These are phyloP conservation scores for Scomber colias DNA, from an alignment of 2,113 vertebrate genomes.

Conservation along the genomic window DNA sequence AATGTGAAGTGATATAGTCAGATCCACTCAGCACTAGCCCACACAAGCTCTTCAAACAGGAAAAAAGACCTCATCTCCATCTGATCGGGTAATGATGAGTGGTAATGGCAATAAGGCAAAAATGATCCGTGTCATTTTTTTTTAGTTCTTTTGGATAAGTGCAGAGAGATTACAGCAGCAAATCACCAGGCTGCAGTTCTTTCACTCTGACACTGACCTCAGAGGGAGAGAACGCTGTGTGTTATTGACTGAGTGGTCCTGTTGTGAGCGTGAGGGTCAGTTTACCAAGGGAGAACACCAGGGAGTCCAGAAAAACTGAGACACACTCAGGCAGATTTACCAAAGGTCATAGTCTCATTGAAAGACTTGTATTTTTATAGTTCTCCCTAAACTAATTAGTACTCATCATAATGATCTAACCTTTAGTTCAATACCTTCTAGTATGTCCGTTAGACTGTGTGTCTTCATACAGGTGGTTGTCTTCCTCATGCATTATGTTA, in stretches of 20 bases:
- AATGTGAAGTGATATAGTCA: not conserved
- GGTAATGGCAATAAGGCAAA: no score
- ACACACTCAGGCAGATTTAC: not conserved
- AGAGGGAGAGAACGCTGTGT: not conserved
- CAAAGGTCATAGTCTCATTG: not conserved
- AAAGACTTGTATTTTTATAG: not conserved
- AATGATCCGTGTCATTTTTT: not conserved
- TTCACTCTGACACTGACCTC: no score
- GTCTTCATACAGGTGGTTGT: no score
- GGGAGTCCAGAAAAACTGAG: constrained; percentile 17
- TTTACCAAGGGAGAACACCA: constrained; percentile 47
- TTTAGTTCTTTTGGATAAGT: not conserved
- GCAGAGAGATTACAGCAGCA: not conserved
- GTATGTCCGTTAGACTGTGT: no score
- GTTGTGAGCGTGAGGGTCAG: not conserved
- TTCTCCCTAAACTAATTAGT: not conserved
- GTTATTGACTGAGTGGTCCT: not conserved
- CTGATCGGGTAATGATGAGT: not conserved
- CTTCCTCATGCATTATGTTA: no score
- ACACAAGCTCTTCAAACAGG: constrained; percentile 8
- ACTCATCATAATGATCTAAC: not conserved
- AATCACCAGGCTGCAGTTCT: not conserved
- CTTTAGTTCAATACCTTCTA: no score
- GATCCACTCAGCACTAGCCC: not conserved
- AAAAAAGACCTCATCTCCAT: not conserved